These are phyloP conservation scores for Batillaria attramentaria DNA, from an alignment of 1,140 invertebrate species.

Conservation along the genomic window DNA sequence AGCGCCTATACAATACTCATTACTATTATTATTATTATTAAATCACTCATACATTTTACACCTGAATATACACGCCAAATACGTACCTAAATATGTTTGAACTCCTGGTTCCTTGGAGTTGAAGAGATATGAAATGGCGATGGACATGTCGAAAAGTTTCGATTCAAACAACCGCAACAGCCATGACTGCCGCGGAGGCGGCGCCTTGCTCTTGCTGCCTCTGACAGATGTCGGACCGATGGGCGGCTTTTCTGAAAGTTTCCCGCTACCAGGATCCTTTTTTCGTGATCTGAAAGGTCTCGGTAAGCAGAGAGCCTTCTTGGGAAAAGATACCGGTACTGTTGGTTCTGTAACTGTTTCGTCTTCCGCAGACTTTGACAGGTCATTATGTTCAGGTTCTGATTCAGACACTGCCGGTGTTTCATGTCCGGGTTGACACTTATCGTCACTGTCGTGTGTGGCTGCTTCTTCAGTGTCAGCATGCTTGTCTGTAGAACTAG, in stretches of 20 bases:
- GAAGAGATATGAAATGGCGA: conserved; percentile 97
- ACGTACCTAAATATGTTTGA: conserved; percentile 91
- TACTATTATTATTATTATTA: too few relatives aligned
- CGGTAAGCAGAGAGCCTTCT: conserved; percentile 10
- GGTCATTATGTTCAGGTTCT: background rate
- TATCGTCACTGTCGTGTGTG: background rate
- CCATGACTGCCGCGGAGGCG: conserved; percentile 73
- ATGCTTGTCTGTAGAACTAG: background rate
- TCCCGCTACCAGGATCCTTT: conserved; percentile 8
- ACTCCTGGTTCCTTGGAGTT: conserved; percentile 99
- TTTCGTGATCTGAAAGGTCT: conserved; percentile 11
- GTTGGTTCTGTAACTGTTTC: background rate
- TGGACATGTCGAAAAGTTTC: conserved; percentile 96
- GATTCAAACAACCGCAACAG: conserved; percentile 95
- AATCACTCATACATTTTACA: background rate
- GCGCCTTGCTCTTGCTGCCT: conserved; percentile 28
- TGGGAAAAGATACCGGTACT: background rate
- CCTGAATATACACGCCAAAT: background rate
- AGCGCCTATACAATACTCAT: too few relatives aligned
- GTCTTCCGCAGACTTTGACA: conserved; percentile 18
- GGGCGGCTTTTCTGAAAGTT: conserved; percentile 23
- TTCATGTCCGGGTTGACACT: background rate
- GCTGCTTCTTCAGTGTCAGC: background rate
- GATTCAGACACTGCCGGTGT: background rate
- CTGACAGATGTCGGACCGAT: background rate